These are phyloP conservation scores for Orthosia cruda DNA, from an alignment of 2,888 invertebrate genomes.

Conservation along the genomic window DNA sequence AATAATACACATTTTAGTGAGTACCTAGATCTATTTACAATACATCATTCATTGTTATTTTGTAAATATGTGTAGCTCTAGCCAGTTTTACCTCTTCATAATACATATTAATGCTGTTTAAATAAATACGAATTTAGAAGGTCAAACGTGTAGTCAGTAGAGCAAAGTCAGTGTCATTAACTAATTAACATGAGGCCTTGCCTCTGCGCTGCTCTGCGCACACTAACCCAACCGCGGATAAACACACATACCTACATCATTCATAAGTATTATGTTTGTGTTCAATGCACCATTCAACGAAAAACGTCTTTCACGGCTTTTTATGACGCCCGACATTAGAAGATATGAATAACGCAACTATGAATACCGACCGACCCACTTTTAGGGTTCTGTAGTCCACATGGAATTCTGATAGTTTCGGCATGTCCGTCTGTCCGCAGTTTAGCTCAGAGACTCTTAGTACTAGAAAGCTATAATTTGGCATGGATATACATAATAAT, in stretches of 20 bases:
- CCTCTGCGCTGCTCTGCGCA: constrained; percentile 30
- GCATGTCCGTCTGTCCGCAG: too few relatives aligned
- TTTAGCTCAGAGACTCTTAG: too few relatives aligned
- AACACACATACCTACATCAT: constrained; percentile 31
- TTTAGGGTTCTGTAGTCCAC: background rate
- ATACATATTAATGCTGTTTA: constrained; percentile 45
- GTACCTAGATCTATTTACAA: too few relatives aligned
- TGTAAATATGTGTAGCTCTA: too few relatives aligned
- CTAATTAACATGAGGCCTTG: constrained; percentile 71
- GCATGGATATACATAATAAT: too few relatives aligned
- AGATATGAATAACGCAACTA: constrained; percentile 51
- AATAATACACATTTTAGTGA: too few relatives aligned
- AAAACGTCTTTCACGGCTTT: constrained; percentile 44
- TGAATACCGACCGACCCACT: constrained; percentile 53
- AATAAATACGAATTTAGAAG: constrained; percentile 63
- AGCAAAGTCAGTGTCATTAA: constrained; percentile 79
- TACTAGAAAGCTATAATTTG: too few relatives aligned
- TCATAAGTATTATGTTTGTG: constrained; percentile 44
- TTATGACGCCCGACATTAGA: constrained; percentile 42
- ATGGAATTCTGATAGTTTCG: too few relatives aligned
- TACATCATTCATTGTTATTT: too few relatives aligned
- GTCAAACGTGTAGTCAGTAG: constrained; percentile 63
- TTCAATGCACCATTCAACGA: constrained; percentile 37
- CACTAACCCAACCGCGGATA: constrained; percentile 20
- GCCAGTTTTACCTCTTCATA: constrained; percentile 9